Evolutionary conservation across 1,140 invertebrate genomes (phyloP), one percentile per base, ranked within the genome.

Genomic region (Neuroterus valhalla): DNA sequence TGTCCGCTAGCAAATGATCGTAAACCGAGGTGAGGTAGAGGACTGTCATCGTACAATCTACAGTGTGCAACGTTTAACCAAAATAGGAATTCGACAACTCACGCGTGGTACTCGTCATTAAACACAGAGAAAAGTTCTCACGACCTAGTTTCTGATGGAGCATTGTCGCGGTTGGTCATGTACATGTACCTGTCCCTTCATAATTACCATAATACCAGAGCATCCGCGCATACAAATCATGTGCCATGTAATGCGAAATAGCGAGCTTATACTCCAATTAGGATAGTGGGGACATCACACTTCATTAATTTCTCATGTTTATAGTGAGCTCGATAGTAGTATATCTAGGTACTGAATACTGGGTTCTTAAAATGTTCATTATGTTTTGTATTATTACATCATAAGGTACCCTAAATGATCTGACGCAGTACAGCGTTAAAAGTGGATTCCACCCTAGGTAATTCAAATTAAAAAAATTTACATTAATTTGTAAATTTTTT

Each of bases 161-260:
- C 83, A 85, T 85, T 86, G 82, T 84, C 85, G 78, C 72, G 78
- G 77, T 55, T 46, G 6, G 76, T 71, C 62, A 50, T 68, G 26
- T 71, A 70, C 74, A 71, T 81, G 76, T 80, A 77, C 72, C 73
- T 83, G 81, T 82, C 73, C 77, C 68, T 74, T 71, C 72, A 75
- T 87, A 86, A 87, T 87, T 85, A 87, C 85, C 85, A 84, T 85
- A 84, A 87, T 82, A 81, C 71, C 44, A 77, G 23, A 17, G 71
- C 67, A 75, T 71, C 46, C 31, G 69, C 75, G 81, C 79, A 81
- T 80, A 85, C 84, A 86, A 85, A 86, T 84, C 84, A 82, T 84
- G 81, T 78, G 72, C 77, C 71, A 81, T 70, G 72, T 68, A 75
- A 75, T 72, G 70, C 68, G 68, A 44, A 62, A 73, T 31, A 46